Evolutionary conservation across 2,113 vertebrate genomes (phyloP), one percentile per base, ranked within the genome.

Genomic region (Erythrolamprus reginae): DNA sequence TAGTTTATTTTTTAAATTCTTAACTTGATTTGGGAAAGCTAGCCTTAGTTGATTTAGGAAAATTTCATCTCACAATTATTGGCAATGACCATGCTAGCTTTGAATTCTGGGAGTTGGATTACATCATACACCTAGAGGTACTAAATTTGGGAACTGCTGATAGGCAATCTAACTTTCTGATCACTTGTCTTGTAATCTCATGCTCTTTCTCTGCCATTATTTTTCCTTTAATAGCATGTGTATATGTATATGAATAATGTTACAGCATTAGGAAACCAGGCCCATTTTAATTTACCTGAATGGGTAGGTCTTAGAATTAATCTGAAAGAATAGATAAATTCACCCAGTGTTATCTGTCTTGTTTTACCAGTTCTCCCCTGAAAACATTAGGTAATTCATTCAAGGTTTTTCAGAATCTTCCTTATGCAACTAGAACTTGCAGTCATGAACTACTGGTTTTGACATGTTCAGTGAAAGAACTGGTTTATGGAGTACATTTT

Each of bases 321-420:
- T 89, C 70, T 91, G 92, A 95, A 94, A 95, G 91, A 94, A 93
- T 92, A 28, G 33, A 89, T 86, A 94, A 93, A 92, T 96, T 94
- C 95, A 84, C 82, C 87, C 91, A 89, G 86, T 94, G 94, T 91
- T 70, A 94, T 94, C 90, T 90, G 90, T 95, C 96, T 94, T 92
- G 96, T 93, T 92, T 51, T 95, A 90, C 96, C 88, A 90, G 96
- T 96, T 95, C 95, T 94, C 87, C 92, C 84, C 52, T 93, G 92
- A 94, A 96, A 93, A 93, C 93, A 96, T 96, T 96, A 96, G 94
- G 95, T 96, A 96, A 96, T 96, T 93, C 70, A 89, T 95, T 92
- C 87, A 47, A 19, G 93, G 93, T 91, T 92, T 93, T 88, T 94
- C 33, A 92, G 87, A 94, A 95, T 93, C 86, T 90, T 89, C 93